phyloP scores from a whole-genome alignment of 1,140 invertebrate species.

The Aradophagus sp. region DNA sequence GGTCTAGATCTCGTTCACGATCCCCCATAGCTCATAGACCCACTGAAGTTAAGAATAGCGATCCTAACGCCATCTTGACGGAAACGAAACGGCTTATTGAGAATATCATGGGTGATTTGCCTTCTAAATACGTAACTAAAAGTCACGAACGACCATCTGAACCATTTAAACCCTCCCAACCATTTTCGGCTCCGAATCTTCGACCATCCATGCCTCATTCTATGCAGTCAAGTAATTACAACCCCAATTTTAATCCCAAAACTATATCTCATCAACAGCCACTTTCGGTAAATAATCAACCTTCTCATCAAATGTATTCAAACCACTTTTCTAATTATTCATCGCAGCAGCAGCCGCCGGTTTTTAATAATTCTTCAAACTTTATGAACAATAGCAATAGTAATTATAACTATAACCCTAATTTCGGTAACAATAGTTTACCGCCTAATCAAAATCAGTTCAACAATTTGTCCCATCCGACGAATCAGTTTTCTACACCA shows the following conservation, averaged over 20 bases:
- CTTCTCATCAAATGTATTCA: constrained; percentile 55
- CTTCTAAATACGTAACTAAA: constrained; percentile 67
- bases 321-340: constrained; percentile 59
- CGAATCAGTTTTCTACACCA: constrained; percentile 25
- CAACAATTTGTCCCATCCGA: constrained; percentile 53
- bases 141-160: constrained; percentile 50
- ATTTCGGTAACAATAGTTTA: constrained; percentile 57
- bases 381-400: constrained; percentile 68
- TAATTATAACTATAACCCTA: constrained; percentile 62
- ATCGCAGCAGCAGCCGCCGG: constrained; percentile 27
- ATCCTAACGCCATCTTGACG: constrained; percentile 74
- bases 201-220: constrained; percentile 11
- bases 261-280: constrained; percentile 14
- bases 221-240: constrained; percentile 35
- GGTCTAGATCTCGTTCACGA: constrained; percentile 58
- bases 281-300: constrained; percentile 11
- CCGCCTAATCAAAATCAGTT: constrained; percentile 54
- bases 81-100: constrained; percentile 79
- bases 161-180: background rate
- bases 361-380: constrained; percentile 57
- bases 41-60: constrained; percentile 63
- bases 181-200: background rate
- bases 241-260: constrained; percentile 41
- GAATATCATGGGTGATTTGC: constrained; percentile 78
- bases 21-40: constrained; percentile 60